Percentiles rank a stretch among this genome's conserved stretches.
These are phyloP conservation scores for Drosophila lutescens DNA, from an alignment of 2,888 invertebrate species.

Conservation along the genomic window DNA sequence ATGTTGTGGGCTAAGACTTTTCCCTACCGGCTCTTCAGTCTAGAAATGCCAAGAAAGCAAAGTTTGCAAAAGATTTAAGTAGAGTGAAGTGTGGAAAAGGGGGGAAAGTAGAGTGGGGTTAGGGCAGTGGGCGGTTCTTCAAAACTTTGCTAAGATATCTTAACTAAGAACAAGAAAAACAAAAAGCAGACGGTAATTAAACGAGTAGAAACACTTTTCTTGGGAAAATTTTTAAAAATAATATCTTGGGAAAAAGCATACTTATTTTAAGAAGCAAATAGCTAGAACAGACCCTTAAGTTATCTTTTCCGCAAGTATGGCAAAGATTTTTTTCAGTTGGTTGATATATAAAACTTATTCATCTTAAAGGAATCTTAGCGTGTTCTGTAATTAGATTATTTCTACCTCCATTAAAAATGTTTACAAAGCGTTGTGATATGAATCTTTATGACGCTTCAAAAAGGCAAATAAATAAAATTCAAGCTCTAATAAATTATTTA, in stretches of 20 bases:
- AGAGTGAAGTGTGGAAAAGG: background rate
- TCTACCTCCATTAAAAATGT: background rate
- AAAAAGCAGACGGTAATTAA: slow-evolving; percentile 24
- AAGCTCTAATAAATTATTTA: background rate
- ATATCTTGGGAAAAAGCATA: slow-evolving; percentile 9
- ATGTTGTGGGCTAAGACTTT: slow-evolving; percentile 57
- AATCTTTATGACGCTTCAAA: background rate
- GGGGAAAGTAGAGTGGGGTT: background rate
- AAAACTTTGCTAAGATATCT: slow-evolving; percentile 33
- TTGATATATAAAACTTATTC: background rate
- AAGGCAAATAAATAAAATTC: background rate
- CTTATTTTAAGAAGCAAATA: background rate
- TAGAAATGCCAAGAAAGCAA: slow-evolving; percentile 41
- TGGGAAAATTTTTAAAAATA: slow-evolving; percentile 17
- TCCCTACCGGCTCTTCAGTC: slow-evolving; percentile 7
- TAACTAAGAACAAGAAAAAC: slow-evolving; percentile 20
- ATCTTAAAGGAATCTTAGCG: background rate
- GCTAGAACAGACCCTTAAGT: no score
- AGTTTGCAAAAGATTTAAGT: slow-evolving; percentile 37
- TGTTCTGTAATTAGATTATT: background rate
- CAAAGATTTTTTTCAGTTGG: background rate
- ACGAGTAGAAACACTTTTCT: slow-evolving; percentile 25
- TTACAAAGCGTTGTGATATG: background rate
- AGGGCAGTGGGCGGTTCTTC: slow-evolving; percentile 30
- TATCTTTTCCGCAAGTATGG: no score